These are phyloP conservation scores for Agrilus biguttatus DNA, from an alignment of 2,888 invertebrate species.

Conservation along the genomic window DNA sequence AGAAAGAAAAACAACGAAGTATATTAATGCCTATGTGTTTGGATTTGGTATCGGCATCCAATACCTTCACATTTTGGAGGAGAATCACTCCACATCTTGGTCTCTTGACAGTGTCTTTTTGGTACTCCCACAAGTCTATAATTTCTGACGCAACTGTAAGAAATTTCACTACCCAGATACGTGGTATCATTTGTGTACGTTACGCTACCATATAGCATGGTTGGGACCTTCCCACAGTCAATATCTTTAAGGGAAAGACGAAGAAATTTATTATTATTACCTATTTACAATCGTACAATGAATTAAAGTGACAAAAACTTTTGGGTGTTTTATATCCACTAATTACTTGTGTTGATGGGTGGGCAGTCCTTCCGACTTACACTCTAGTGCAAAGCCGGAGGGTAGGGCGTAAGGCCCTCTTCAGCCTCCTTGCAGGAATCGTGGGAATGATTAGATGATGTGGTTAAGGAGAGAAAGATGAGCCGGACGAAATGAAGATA, in stretches of 20 bases:
- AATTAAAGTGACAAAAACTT: too few relatives aligned
- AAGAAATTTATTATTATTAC: constrained; percentile 1
- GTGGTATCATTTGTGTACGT: constrained; percentile 67
- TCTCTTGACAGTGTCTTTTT: constrained; percentile 56
- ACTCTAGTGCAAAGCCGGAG: too few relatives aligned
- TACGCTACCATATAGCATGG: constrained; percentile 62
- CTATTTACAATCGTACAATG: too few relatives aligned
- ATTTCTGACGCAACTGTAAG: constrained; percentile 65
- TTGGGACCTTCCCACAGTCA: constrained; percentile 74
- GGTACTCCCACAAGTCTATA: constrained; percentile 65
- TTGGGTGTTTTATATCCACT: too few relatives aligned
- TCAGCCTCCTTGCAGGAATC: too few relatives aligned
- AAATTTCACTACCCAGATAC: constrained; percentile 64
- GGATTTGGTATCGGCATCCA: background rate
- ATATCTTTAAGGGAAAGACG: constrained; percentile 43
- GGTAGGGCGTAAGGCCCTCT: too few relatives aligned
- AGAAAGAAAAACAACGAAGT: constrained; percentile 12
- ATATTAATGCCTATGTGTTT: background rate
- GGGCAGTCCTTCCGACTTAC: too few relatives aligned
- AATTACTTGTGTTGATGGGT: too few relatives aligned
- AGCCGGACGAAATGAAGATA: too few relatives aligned
- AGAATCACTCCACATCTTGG: constrained; percentile 69
- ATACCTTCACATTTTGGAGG: constrained; percentile 78
- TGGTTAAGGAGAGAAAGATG: too few relatives aligned
- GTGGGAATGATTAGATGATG: too few relatives aligned